Percentiles rank a stretch among this genome's conserved stretches.
Conservation (phyloP, 1,140 invertebrate genomes). For the Drosophila arawakana region DNA sequence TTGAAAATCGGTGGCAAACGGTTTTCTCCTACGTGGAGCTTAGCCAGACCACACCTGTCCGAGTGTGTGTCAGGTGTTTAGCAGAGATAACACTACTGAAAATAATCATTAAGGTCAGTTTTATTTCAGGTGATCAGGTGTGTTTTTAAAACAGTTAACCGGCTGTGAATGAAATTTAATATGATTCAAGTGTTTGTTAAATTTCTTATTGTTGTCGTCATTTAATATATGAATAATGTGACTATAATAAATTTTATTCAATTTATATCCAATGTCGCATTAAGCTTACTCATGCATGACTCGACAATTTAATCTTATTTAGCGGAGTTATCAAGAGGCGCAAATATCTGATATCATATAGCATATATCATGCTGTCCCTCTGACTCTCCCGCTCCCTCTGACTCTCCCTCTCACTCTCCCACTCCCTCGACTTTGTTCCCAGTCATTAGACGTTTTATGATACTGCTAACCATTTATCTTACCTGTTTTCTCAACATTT, state of each 20-base stretch:
- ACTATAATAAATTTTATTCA: conserved; percentile 10
- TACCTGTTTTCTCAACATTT: conserved; percentile 21
- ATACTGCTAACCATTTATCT: conserved; percentile 24
- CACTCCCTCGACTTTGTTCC: not conserved
- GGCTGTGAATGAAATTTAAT: not conserved
- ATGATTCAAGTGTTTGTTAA: not conserved
- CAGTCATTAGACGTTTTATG: conserved; percentile 26
- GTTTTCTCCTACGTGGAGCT: not conserved
- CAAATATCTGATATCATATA: not conserved
- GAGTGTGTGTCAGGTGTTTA: conserved; percentile 32
- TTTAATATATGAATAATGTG: conserved; percentile 1
- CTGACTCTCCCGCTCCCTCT: not conserved
- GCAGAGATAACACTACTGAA: conserved; percentile 2
- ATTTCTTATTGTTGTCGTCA: conserved; percentile 6
- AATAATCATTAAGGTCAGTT: conserved; percentile 2
- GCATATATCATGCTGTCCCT: not conserved
- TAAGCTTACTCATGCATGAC: conserved; percentile 26
- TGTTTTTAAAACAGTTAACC: not conserved
- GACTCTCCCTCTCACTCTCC: not conserved
- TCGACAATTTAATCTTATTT: conserved; percentile 12
- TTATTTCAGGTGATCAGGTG: not conserved
- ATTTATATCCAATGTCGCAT: conserved; percentile 13
- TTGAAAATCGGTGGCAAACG: conserved; percentile 11
- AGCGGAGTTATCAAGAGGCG: conserved; percentile 18
- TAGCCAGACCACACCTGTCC: conserved; percentile 11